These are phyloP conservation scores for Astropecten irregularis DNA, from an alignment of 53 echinoderm and acorn worm genomes.

Conservation along the genomic window DNA sequence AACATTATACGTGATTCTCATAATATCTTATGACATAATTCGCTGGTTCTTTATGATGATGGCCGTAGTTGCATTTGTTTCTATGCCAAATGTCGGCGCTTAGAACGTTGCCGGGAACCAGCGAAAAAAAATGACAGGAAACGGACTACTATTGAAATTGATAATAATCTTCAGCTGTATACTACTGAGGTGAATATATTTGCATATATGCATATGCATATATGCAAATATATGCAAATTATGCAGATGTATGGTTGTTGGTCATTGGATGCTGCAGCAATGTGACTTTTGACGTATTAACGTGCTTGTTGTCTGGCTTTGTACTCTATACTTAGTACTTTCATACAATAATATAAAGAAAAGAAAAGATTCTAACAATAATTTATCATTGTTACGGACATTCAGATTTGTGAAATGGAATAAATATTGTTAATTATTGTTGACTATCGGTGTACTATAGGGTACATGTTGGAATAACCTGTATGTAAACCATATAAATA, in stretches of 20 bases:
- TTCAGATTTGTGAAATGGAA: conserved; percentile 46
- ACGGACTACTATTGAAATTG: conserved; percentile 45
- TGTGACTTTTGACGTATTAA: conserved; percentile 45
- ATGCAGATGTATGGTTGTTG: conserved; percentile 44
- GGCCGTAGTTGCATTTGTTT: background rate
- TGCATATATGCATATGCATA: conserved; percentile 3
- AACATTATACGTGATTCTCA: conserved; percentile 1
- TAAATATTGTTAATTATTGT: conserved; percentile 52
- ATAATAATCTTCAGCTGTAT: conserved; percentile 25
- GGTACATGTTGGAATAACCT: conserved; percentile 59
- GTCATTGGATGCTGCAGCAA: conserved; percentile 56
- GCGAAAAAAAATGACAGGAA: conserved; percentile 41
- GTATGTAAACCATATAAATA: conserved; percentile 43
- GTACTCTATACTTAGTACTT: conserved; percentile 64
- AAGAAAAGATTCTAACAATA: conserved; percentile 41
- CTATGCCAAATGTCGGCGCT: background rate
- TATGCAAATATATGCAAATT: conserved; percentile 2
- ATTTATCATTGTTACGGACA: conserved; percentile 61
- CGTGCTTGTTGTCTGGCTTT: conserved; percentile 55
- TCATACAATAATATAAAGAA: conserved; percentile 55
- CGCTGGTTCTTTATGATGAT: conserved; percentile 24
- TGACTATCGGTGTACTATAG: conserved; percentile 53
- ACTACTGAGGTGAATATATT: background rate
- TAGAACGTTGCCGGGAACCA: conserved; percentile 18
- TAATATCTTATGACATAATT: conserved; percentile 34